Evolutionary conservation across 2,113 vertebrate species (phyloP).

Genomic region (Motacilla tschutschensis): DNA sequence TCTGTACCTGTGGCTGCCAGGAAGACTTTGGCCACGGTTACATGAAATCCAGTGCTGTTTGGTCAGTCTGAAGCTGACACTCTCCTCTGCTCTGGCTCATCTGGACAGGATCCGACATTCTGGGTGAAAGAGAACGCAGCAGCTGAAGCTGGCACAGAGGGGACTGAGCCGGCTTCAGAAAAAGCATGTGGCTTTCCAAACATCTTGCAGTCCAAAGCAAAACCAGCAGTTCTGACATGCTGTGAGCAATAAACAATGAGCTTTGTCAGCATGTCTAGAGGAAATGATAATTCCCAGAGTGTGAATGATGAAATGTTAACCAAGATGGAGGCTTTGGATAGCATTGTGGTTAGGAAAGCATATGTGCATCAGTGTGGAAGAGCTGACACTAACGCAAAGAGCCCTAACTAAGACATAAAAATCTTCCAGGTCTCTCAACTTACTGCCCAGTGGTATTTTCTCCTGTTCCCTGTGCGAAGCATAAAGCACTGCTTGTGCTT

Average conservation of each 20-base stretch:
- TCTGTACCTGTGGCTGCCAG: not conserved
- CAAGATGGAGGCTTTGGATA: slow-evolving; percentile 34
- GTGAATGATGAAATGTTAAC: slow-evolving; percentile 59
- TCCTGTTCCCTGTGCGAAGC: not conserved
- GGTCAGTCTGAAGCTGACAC: not conserved
- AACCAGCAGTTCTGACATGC: slow-evolving; percentile 54
- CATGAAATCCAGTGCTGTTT: not conserved
- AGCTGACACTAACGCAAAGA: not conserved
- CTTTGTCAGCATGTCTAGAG: slow-evolving; percentile 58
- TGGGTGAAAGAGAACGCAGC: accelerated
- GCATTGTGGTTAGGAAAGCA: slow-evolving; percentile 7
- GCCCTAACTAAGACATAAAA: not conserved
- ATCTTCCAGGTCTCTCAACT: not conserved
- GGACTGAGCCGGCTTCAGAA: slow-evolving; percentile 15
- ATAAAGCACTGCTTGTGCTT: not conserved
- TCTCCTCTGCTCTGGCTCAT: slow-evolving; percentile 5
- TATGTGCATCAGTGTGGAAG: slow-evolving; percentile 1
- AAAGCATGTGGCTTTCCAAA: slow-evolving; percentile 50
- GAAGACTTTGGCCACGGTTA: not conserved
- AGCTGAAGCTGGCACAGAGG: slow-evolving; percentile 17
- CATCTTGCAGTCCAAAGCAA: slow-evolving; percentile 59
- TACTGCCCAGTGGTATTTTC: not conserved
- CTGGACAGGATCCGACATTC: not conserved
- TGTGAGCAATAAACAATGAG: slow-evolving; percentile 64
- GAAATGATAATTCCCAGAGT: slow-evolving; percentile 54